A percentile compares a stretch with the other conserved stretches of the same genome.
phyloP scores from a whole-genome alignment of 2,888 invertebrate genomes.

The Gymnocheta viridis region DNA sequence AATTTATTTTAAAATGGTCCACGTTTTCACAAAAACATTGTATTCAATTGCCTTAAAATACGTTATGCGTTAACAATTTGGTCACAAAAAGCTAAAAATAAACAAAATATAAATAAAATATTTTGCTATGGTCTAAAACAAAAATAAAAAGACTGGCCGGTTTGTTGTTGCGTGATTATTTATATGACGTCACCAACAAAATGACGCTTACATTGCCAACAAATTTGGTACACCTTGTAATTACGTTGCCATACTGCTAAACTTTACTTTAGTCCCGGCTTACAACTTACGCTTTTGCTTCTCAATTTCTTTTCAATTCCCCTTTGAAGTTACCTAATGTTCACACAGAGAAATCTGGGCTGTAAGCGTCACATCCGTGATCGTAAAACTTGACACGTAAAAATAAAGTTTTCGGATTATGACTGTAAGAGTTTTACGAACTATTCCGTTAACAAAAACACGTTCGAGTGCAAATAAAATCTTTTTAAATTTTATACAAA shows the following conservation, averaged over 20 bases:
- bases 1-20: slow-evolving; percentile 31
- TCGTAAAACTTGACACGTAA: too few species aligned
- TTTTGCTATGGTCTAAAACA: neutral
- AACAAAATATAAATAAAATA: slow-evolving; percentile 61
- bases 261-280: too few species aligned
- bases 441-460: too few species aligned
- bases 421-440: too few species aligned
- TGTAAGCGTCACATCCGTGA: too few species aligned
- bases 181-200: slow-evolving; percentile 62
- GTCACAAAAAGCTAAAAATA: slow-evolving; percentile 61
- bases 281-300: too few species aligned
- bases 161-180: slow-evolving; percentile 56
- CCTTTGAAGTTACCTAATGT: too few species aligned
- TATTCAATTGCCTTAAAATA: slow-evolving; percentile 28
- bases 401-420: too few species aligned
- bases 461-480: too few species aligned
- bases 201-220: slow-evolving; percentile 35
- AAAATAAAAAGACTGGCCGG: slow-evolving; percentile 41
- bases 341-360: too few species aligned
- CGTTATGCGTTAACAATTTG: slow-evolving; percentile 51
- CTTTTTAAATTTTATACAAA: too few species aligned
- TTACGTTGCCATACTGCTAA: slow-evolving; percentile 10
- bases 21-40: slow-evolving; percentile 41
- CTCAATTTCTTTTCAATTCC: neutral
- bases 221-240: slow-evolving; percentile 30